Evolutionary conservation across 2,888 invertebrate genomes (phyloP), one percentile per base, ranked within the genome.

Genomic region (Tipula unca): DNA sequence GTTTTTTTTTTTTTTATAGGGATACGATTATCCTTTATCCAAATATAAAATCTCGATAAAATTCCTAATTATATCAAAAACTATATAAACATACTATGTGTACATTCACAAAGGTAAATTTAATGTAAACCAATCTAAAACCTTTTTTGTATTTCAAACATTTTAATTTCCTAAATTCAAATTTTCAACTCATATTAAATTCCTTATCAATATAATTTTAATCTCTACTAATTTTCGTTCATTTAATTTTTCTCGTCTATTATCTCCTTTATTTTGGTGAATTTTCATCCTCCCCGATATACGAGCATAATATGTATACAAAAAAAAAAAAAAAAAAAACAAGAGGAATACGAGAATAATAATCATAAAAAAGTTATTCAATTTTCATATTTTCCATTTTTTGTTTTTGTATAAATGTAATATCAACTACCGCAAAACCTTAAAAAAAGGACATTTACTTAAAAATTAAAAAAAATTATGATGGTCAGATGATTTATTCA

Each of bases 371-470:
- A 69, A 69, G 69, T 69, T 69, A 69, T 69, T 69, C 69, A 69
- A 69, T 69, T 69, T 69, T 69, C 69, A 25, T 69, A 69, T 69
- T 69, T 69, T 69, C 69, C 69, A 25, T 69, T 69, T 69, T 69
- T 20, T 69, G 8, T 69, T 48, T 14, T 48, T 48, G 2, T 48
- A 1, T 48, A n/a, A 48, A 48, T 48, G 48, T 48, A 20, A 69
- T 69, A 69, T 69, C 69, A 69, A 69, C 69, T 69, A 69, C 69
- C 69, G 69, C 69, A 69, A 69, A 69, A 69, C 69, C 69, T 69
- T 69, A 69, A 69, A 69, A 48, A 69, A 69, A 69, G 69, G 69
- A 69, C 25, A 69, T 69, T 69, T 69, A 69, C 69, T 69, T 69
- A 69, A 69, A 69, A 69, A 69, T 69, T 69, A 69, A 69, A 69